These are phyloP conservation scores for Drosophila mettleri DNA, from an alignment of 2,888 invertebrate genomes.

Conservation along the genomic window DNA sequence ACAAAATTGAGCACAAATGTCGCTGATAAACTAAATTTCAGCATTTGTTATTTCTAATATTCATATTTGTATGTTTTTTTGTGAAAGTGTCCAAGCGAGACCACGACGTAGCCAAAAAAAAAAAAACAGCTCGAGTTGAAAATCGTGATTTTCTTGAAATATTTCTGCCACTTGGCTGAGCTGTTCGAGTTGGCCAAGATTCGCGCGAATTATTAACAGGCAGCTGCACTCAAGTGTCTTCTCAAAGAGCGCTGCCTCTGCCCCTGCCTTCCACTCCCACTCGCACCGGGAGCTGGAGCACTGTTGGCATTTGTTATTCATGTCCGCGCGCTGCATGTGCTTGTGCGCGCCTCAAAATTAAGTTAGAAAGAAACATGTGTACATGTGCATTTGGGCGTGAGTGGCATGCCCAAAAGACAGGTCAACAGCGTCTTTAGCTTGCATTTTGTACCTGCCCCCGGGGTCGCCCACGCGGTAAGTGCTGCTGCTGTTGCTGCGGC, in stretches of 20 bases:
- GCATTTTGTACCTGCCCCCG: constrained; percentile 16
- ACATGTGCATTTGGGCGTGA: constrained; percentile 42
- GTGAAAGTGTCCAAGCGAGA: constrained; percentile 69
- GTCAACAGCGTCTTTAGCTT: constrained; percentile 47
- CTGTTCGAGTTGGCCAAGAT: constrained; percentile 38
- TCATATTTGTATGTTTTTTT: constrained; percentile 35
- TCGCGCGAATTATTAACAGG: constrained; percentile 45
- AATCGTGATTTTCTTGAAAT: constrained; percentile 75
- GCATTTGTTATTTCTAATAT: constrained; percentile 14
- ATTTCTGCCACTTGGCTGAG: constrained; percentile 61
- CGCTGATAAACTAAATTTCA: constrained; percentile 47
- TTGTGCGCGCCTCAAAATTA: constrained; percentile 54
- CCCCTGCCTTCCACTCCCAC: background rate
- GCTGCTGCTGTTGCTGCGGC: constrained; percentile 9
- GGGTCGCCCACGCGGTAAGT: constrained; percentile 46
- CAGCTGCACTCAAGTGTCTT: constrained; percentile 36
- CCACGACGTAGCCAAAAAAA: constrained; percentile 25
- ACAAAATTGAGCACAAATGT: constrained; percentile 59
- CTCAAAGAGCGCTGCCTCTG: background rate
- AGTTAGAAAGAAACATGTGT: constrained; percentile 65
- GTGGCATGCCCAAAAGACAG: constrained; percentile 52
- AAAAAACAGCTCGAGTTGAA: constrained; percentile 56
- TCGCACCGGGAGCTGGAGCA: constrained; percentile 17
- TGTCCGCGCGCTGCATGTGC: constrained; percentile 30
- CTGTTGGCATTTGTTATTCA: constrained; percentile 53